These are phyloP conservation scores for Cataglyphis cursor DNA, from an alignment of 2,888 invertebrate genomes.

Conservation along the genomic window DNA sequence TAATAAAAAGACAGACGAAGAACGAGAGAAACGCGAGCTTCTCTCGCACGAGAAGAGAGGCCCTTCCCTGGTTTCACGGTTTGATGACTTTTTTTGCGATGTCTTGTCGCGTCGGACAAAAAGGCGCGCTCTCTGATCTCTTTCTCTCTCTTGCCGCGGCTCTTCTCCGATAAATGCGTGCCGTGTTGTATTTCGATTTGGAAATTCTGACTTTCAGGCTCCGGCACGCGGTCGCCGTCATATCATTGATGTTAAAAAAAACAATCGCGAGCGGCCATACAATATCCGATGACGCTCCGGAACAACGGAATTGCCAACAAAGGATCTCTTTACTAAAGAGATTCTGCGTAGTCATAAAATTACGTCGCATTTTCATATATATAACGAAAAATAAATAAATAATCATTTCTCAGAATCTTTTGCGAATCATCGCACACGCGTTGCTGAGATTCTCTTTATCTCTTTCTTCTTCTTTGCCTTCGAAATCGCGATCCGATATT, in stretches of 20 bases:
- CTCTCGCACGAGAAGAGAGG: conserved; percentile 58
- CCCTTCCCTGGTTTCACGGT: conserved; percentile 42
- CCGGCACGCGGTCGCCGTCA: conserved; percentile 19
- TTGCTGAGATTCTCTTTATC: conserved; percentile 14
- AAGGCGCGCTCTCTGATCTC: conserved; percentile 58
- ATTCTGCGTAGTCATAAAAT: conserved; percentile 33
- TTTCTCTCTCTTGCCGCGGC: neutral
- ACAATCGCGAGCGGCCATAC: neutral
- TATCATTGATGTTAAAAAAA: conserved; percentile 12
- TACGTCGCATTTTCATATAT: conserved; percentile 6
- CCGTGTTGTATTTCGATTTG: conserved; percentile 15
- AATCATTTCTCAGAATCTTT: neutral
- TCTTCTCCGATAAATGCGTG: conserved; percentile 40
- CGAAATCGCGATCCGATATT: conserved; percentile 23
- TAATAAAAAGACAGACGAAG: conserved; percentile 32
- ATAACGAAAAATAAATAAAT: neutral
- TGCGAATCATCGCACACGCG: neutral
- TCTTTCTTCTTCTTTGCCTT: neutral
- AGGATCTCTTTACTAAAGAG: neutral
- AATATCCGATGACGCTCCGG: conserved; percentile 12
- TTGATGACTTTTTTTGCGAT: conserved; percentile 72
- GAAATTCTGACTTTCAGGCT: conserved; percentile 30
- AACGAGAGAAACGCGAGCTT: conserved; percentile 69
- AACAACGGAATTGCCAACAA: conserved; percentile 31
- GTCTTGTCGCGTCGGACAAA: conserved; percentile 61